Evolutionary conservation across 2,113 vertebrate genomes (phyloP).

Genomic region (Ivindomyrus marchei): DNA sequence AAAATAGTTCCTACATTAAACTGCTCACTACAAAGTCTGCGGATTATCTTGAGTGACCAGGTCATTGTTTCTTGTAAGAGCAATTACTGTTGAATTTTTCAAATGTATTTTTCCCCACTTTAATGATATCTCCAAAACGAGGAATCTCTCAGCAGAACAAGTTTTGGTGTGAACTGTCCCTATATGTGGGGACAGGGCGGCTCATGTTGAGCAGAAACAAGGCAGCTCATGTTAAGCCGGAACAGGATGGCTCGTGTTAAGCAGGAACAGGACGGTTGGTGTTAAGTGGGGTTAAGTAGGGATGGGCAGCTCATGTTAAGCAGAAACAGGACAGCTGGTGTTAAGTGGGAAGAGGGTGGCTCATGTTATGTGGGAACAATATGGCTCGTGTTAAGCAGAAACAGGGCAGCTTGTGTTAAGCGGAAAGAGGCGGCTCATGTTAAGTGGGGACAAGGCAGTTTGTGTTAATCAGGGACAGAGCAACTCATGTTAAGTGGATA

Average conservation of each 20-base stretch:
- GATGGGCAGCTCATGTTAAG: not conserved
- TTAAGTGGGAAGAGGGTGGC: not conserved
- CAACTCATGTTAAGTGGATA: not conserved
- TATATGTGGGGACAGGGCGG: not conserved
- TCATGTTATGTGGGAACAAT: not conserved
- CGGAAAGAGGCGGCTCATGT: not conserved
- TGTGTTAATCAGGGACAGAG: not conserved
- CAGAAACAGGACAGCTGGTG: not conserved
- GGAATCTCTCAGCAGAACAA: not conserved
- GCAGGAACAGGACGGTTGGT: not conserved
- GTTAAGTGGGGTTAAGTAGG: not conserved
- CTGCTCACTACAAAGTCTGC: not conserved
- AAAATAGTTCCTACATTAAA: not conserved
- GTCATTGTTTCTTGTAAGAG: not conserved
- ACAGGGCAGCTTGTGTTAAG: not conserved
- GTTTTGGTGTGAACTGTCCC: not conserved
- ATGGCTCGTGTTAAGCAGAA: not conserved
- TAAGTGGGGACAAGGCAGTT: not conserved
- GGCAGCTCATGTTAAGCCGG: not conserved
- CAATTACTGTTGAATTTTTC: not conserved
- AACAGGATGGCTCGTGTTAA: not conserved
- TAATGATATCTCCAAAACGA: not conserved
- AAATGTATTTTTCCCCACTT: not conserved
- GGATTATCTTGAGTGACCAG: not conserved
- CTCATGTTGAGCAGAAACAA: not conserved